Evolutionary conservation across 2,797 vertebrate genomes (phyloP), one percentile per base, ranked within the genome.

Genomic region (Acrossocheilus wenchowensis): DNA sequence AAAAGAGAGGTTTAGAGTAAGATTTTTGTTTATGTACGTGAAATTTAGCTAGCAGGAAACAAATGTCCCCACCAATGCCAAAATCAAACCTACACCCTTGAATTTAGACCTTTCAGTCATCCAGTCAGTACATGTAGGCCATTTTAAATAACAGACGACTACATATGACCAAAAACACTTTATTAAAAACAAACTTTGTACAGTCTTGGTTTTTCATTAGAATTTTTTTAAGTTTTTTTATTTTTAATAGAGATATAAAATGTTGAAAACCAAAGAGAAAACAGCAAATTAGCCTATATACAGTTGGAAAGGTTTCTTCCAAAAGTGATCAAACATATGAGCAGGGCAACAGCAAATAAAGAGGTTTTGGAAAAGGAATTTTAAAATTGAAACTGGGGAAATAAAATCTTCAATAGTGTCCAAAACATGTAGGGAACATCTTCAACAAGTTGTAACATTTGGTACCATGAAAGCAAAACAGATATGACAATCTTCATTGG

Each of bases 181-280:
- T 86, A 85, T 78, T 90, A 87, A 88, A 90, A 87, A 89, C 86
- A 87, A 86, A 79, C 30, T 87, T 62, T 89, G 41, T 87, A 89
- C 86, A 91, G 54, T 86, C 71, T 81, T 50, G 43, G 19, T 62
- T 85, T 86, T 75, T 84, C 26, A 39, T 72, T 74, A 3, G 62
- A 48, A 69, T 64, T 74, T 52, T 68, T 60, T 41, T n/a, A n/a
- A n/a, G n/a, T n/a, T n/a, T n/a, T n/a, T n/a, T n/a, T n/a, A n/a
- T 30, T 30, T 36, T 36, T 3, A 30, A 79, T 60, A 74, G 52
- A 50, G 68, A 86, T 74, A 85, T 72, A 74, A 82, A 89, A 89
- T 83, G 82, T 79, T 74, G 69, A 62, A 74, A 90, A 84, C 34
- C 54, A 74, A 84, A 11, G 39, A 54, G 57, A 64, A 83, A 83